These are phyloP conservation scores for Rotaria socialis DNA, from an alignment of 2,888 invertebrate genomes.

Conservation along the genomic window DNA sequence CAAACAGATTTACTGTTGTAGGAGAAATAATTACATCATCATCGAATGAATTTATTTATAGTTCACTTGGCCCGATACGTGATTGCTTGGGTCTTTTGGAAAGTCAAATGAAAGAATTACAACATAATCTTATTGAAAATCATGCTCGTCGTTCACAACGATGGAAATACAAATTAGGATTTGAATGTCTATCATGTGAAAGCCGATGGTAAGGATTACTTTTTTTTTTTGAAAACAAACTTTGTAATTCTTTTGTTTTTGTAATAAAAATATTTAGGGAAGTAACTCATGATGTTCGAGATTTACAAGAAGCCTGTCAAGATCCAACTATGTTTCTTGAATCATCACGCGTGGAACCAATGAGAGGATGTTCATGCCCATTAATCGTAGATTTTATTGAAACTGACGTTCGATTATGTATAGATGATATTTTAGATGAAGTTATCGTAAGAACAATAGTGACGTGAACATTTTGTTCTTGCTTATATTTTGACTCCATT, in stretches of 20 bases:
- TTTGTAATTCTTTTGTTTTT: background rate
- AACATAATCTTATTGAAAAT: conserved; percentile 30
- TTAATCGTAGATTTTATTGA: background rate
- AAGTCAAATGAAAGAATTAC: conserved; percentile 36
- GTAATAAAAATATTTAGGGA: background rate
- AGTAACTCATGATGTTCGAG: background rate
- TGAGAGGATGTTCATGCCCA: background rate
- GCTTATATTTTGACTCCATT: background rate
- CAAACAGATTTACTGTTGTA: too few species aligned
- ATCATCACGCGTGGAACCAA: background rate
- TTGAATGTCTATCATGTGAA: background rate
- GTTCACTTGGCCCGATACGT: conserved; percentile 12
- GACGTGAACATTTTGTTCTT: background rate
- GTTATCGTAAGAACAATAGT: conserved; percentile 19
- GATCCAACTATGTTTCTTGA: background rate
- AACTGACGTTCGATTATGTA: conserved; percentile 28
- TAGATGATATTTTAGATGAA: background rate
- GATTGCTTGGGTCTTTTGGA: conserved; percentile 19
- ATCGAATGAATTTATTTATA: background rate
- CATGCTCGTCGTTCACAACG: background rate
- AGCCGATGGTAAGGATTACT: background rate
- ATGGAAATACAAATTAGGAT: conserved; percentile 4
- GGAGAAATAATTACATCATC: too few species aligned
- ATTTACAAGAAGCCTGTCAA: conserved; percentile 21
- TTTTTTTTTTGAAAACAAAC: background rate